A percentile compares a stretch with the other conserved stretches of the same genome.
phyloP scores from a whole-genome alignment of 2,888 invertebrate species.

The Dromius quadrimaculatus region DNA sequence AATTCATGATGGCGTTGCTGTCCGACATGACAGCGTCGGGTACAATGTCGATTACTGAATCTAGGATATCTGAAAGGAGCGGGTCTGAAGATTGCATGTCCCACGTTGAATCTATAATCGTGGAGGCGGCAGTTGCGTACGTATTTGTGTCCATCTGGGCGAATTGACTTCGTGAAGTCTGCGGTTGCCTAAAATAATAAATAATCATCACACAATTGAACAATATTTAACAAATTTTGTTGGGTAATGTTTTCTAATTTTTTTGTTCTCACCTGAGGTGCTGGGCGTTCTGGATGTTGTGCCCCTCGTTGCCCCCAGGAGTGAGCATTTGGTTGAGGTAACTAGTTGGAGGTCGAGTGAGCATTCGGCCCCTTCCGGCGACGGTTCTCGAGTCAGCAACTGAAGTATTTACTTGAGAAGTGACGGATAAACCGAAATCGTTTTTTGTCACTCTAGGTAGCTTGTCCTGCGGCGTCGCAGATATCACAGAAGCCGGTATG shows the following conservation, averaged over 20 bases:
- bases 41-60: constrained; percentile 86
- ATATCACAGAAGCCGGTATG: constrained; percentile 73
- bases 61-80: constrained; percentile 84
- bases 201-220: background rate
- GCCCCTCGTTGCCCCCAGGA: constrained; percentile 62
- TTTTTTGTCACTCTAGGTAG: constrained; percentile 67
- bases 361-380: constrained; percentile 58
- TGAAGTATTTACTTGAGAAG: constrained; percentile 50
- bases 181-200: constrained; percentile 34
- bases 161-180: constrained; percentile 31
- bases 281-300: constrained; percentile 47
- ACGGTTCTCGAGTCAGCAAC: constrained; percentile 52
- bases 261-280: constrained; percentile 16
- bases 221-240: background rate
- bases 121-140: constrained; percentile 60
- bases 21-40: constrained; percentile 71
- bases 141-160: constrained; percentile 48
- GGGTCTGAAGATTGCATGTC: constrained; percentile 73
- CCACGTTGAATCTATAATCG: constrained; percentile 64
- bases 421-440: constrained; percentile 54
- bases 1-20: constrained; percentile 63
- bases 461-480: constrained; percentile 80
- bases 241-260: background rate
- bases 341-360: constrained; percentile 61
- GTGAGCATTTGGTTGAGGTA: constrained; percentile 64